Percentiles rank a stretch among this genome's conserved stretches.
Conservation (phyloP, 1,140 invertebrate species). For the Dermatophagoides farinae region DNA sequence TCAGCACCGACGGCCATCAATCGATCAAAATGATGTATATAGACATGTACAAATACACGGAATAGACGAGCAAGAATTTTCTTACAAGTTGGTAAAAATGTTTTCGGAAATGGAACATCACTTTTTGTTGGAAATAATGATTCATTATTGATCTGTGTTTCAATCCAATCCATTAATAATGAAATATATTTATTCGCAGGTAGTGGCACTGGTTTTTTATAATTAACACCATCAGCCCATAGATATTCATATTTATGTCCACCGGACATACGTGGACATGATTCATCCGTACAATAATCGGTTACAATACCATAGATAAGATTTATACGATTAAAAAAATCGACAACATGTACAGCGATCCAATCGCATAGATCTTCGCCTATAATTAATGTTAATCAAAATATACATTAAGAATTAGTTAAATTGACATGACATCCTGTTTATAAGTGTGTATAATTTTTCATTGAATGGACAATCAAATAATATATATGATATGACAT, state of each 20-base stretch:
- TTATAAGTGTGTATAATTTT: background rate
- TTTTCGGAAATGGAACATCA: constrained; percentile 71
- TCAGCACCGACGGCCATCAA: constrained; percentile 70
- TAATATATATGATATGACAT: background rate
- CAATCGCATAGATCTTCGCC: constrained; percentile 72
- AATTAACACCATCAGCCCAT: constrained; percentile 66
- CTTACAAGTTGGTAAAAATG: constrained; percentile 52
- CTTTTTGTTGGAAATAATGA: constrained; percentile 53
- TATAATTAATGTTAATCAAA: background rate
- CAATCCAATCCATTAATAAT: constrained; percentile 83
- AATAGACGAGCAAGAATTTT: constrained; percentile 80
- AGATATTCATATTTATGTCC: constrained; percentile 67
- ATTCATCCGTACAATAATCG: constrained; percentile 61
- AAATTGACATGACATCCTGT: background rate
- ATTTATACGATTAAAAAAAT: constrained; percentile 90
- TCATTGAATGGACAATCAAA: background rate
- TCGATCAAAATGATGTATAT: constrained; percentile 86
- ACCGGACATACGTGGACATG: constrained; percentile 79
- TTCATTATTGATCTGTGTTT: constrained; percentile 79
- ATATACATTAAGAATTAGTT: background rate
- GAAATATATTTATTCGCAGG: constrained; percentile 70
- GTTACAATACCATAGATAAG: constrained; percentile 73
- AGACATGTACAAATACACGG: constrained; percentile 86
- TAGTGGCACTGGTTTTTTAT: constrained; percentile 68
- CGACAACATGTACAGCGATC: constrained; percentile 88